phyloP scores from a whole-genome alignment of 2,113 vertebrate species.

The Onychorhynchus coronatus region DNA sequence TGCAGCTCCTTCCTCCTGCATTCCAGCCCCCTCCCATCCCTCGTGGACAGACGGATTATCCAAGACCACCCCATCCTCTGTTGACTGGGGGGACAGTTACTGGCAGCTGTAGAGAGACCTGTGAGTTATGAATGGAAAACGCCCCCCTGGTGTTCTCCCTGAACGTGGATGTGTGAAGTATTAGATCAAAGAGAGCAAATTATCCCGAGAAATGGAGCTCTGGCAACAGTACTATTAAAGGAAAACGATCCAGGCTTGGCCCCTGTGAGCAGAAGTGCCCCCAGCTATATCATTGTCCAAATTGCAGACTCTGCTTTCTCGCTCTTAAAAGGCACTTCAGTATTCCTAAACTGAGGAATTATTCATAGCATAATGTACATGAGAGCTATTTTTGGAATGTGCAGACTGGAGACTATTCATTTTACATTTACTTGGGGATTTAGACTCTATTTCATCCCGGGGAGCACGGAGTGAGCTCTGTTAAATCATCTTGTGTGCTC shows the following conservation, averaged over 20 bases:
- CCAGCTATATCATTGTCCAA: neutral
- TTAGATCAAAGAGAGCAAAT: neutral
- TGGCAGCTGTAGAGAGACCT: neutral
- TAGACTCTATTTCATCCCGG: neutral
- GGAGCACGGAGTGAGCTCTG: neutral
- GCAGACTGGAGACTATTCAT: neutral
- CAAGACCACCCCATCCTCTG: neutral
- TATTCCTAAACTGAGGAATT: conserved; percentile 28
- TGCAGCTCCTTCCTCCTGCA: neutral
- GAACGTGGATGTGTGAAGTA: neutral
- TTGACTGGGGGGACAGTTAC: neutral
- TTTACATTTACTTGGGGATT: conserved; percentile 24
- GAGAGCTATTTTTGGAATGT: conserved; percentile 14
- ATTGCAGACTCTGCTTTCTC: neutral
- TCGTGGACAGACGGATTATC: neutral
- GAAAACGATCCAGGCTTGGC: neutral
- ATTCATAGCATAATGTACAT: conserved; percentile 17
- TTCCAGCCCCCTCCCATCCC: neutral
- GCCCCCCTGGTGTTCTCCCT: neutral
- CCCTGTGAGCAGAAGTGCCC: neutral
- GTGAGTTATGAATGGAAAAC: neutral
- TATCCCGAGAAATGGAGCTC: neutral
- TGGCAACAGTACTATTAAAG: neutral
- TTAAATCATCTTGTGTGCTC: neutral
- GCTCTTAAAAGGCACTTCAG: neutral